Evolutionary conservation across 2,797 vertebrate genomes (phyloP).

Genomic region (Perodicticus potto): DNA sequence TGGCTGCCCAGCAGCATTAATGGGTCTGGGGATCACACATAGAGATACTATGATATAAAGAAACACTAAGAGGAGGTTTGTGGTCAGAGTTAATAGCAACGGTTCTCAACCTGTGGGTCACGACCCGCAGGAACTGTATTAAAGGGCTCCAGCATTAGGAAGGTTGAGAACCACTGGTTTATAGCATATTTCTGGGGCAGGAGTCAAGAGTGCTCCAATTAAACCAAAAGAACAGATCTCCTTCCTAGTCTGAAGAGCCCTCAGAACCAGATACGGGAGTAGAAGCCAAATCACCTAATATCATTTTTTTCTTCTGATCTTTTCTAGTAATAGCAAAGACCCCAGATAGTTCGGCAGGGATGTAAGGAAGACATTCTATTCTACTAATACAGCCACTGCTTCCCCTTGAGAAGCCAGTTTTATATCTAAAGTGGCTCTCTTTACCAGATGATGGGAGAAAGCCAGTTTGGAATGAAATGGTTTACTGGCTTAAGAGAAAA

Average conservation of each 20-base stretch:
- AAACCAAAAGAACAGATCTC: neutral
- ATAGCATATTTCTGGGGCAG: neutral
- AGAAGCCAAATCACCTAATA: neutral
- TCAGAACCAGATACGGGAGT: neutral
- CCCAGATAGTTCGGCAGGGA: neutral
- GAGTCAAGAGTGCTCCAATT: neutral
- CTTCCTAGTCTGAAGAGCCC: neutral
- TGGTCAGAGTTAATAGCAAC: neutral
- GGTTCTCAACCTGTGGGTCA: no score
- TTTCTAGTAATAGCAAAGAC: neutral
- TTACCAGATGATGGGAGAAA: neutral
- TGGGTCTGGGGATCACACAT: neutral
- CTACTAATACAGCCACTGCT: neutral
- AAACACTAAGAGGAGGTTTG: neutral
- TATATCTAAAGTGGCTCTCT: neutral
- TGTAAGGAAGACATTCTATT: neutral
- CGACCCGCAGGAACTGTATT: no score
- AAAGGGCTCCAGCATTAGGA: no score
- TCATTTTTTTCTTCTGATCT: neutral
- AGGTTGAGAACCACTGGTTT: no score
- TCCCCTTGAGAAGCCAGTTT: neutral
- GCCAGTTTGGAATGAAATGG: neutral
- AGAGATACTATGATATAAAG: neutral
- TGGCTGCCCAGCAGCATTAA: neutral
- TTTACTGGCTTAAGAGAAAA: constrained; percentile 7